phyloP scores from a whole-genome alignment of 1,140 invertebrate genomes.

The Melanaphis sacchari region DNA sequence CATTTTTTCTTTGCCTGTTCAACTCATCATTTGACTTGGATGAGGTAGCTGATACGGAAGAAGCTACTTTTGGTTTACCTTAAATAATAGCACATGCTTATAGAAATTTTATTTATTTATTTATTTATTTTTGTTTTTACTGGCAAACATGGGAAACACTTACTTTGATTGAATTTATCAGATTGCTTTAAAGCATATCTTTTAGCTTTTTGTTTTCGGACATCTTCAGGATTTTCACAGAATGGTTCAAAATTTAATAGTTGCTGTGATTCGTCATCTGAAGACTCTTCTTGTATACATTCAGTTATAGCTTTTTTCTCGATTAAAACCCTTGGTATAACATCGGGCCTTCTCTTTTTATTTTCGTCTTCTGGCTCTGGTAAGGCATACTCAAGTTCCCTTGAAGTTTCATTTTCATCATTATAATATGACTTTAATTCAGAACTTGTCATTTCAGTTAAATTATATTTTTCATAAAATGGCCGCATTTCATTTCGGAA shows the following conservation, averaged over 20 bases:
- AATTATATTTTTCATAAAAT: conserved; percentile 52
- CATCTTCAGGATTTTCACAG: conserved; percentile 53
- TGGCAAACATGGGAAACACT: not conserved
- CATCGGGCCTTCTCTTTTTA: conserved; percentile 39
- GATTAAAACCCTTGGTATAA: conserved; percentile 33
- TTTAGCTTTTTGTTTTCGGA: conserved; percentile 25
- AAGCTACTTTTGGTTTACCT: conserved; percentile 26
- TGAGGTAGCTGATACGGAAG: not conserved
- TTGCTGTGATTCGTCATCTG: conserved; percentile 21
- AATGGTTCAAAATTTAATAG: conserved; percentile 39
- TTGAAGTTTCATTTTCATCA: conserved; percentile 52
- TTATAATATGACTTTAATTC: conserved; percentile 54
- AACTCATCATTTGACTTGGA: conserved; percentile 17
- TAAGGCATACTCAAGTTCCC: conserved; percentile 51
- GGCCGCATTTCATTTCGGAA: conserved; percentile 54
- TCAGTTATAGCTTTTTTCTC: conserved; percentile 30
- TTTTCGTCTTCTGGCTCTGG: conserved; percentile 52
- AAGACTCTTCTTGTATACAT: not conserved
- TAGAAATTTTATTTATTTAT: too few relatives aligned
- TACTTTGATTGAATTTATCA: conserved; percentile 25
- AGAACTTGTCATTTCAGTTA: conserved; percentile 44
- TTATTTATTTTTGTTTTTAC: not conserved
- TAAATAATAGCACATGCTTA: not conserved
- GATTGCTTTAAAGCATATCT: conserved; percentile 44
- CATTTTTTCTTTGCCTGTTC: conserved; percentile 30